These are phyloP conservation scores for Phoxinus phoxinus DNA, from an alignment of 2,113 vertebrate genomes.

Conservation along the genomic window DNA sequence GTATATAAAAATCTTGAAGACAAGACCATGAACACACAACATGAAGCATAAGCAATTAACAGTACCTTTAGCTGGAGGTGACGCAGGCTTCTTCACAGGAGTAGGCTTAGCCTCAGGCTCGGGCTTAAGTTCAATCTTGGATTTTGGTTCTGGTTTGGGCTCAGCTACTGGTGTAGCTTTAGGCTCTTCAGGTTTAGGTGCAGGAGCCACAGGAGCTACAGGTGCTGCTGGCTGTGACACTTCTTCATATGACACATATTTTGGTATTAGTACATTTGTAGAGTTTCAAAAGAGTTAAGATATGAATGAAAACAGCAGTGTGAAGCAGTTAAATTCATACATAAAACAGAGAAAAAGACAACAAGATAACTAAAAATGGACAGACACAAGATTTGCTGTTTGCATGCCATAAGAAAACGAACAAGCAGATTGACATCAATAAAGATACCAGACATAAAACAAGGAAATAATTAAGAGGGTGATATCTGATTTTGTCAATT, in stretches of 20 bases:
- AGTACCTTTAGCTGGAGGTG: conserved; percentile 75
- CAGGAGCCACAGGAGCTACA: conserved; percentile 60
- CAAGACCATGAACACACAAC: conserved; percentile 24
- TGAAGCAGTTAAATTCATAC: neutral
- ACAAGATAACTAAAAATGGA: conserved; percentile 18
- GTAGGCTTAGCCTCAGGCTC: conserved; percentile 45
- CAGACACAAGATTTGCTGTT: conserved; percentile 5
- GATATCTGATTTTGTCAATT: neutral
- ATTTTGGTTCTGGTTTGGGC: conserved; percentile 45
- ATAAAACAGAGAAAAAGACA: neutral
- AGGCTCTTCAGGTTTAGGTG: conserved; percentile 59
- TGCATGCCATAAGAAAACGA: neutral
- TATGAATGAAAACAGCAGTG: neutral
- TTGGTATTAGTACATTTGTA: conserved; percentile 34
- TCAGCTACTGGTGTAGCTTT: conserved; percentile 49
- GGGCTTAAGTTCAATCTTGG: conserved; percentile 27
- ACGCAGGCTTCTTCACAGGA: conserved; percentile 41
- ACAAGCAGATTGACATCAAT: neutral
- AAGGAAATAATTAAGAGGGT: neutral
- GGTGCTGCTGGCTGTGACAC: conserved; percentile 54
- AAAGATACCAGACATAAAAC: neutral
- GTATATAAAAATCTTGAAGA: conserved; percentile 45
- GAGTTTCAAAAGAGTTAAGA: conserved; percentile 33
- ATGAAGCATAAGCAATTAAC: conserved; percentile 48
- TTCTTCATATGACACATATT: conserved; percentile 71